Conservation (phyloP, 2,888 invertebrate species). For the Zygogramma bicolorata region DNA sequence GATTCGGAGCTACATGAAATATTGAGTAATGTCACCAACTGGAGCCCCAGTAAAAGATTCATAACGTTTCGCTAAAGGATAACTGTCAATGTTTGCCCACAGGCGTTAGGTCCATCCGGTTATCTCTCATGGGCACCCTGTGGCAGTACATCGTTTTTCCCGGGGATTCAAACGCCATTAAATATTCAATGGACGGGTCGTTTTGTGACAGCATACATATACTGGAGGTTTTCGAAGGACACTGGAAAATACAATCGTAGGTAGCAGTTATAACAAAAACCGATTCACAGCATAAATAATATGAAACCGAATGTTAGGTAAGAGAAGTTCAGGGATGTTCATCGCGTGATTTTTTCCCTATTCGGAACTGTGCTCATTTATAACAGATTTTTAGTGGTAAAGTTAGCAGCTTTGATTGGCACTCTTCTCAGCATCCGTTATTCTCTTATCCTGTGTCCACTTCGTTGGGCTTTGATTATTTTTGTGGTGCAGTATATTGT, state of each 20-base stretch:
- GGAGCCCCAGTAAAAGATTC: neutral
- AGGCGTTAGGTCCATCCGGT: neutral
- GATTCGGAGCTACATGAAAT: neutral
- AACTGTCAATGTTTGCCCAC: slow-evolving; percentile 1
- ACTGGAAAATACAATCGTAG: neutral
- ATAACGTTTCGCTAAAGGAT: neutral
- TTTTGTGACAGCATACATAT: neutral
- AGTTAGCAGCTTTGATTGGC: too few relatives aligned
- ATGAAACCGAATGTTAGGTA: too few relatives aligned
- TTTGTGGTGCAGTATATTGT: too few relatives aligned
- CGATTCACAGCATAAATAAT: neutral
- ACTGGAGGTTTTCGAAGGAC: neutral
- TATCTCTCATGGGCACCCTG: slow-evolving; percentile 51
- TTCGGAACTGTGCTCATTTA: too few relatives aligned
- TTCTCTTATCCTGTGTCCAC: too few relatives aligned
- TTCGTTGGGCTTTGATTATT: too few relatives aligned
- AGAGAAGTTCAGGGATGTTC: too few relatives aligned
- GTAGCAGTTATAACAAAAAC: neutral
- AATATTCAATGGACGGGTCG: slow-evolving; percentile 54
- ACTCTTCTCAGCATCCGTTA: too few relatives aligned
- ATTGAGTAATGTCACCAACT: neutral
- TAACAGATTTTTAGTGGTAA: too few relatives aligned
- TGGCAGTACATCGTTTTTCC: slow-evolving; percentile 50
- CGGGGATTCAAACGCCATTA: slow-evolving; percentile 60
- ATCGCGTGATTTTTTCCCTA: too few relatives aligned